Percentiles rank a stretch among this genome's conserved stretches.
Conservation (phyloP, 2,113 vertebrate genomes). For the Platysternon megacephalum region DNA sequence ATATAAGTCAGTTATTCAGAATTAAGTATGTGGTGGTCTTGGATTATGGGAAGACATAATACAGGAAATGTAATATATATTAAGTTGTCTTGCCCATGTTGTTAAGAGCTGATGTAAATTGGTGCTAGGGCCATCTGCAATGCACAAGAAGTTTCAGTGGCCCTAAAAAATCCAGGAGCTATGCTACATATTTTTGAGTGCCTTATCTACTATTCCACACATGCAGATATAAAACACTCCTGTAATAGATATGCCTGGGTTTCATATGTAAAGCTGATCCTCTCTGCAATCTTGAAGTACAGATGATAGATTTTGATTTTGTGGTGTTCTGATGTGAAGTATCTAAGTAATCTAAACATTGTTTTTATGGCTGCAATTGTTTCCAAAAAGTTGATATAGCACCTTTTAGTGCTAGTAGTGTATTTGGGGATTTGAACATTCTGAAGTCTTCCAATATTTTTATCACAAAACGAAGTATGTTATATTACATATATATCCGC, state of each 20-base stretch:
- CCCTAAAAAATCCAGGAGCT: fast-evolving
- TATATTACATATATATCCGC: neutral
- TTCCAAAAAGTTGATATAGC: neutral
- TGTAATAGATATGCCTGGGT: too few species aligned
- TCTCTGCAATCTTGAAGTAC: neutral
- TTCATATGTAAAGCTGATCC: neutral
- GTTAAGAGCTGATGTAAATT: neutral
- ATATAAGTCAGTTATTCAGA: neutral
- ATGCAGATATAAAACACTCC: fast-evolving
- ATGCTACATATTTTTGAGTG: neutral
- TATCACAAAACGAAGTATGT: neutral
- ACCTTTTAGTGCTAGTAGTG: neutral
- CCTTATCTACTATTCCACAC: neutral
- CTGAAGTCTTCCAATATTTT: neutral
- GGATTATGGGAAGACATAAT: neutral
- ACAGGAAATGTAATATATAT: neutral
- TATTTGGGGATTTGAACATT: neutral
- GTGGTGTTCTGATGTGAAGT: neutral
- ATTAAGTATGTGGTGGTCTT: neutral
- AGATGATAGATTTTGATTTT: neutral
- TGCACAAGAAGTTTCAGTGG: neutral
- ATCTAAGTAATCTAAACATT: neutral
- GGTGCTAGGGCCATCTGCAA: neutral
- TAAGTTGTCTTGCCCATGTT: neutral
- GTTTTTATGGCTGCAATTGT: neutral